Conservation (phyloP, 1,140 invertebrate genomes). For the Drosophila kepulauana region DNA sequence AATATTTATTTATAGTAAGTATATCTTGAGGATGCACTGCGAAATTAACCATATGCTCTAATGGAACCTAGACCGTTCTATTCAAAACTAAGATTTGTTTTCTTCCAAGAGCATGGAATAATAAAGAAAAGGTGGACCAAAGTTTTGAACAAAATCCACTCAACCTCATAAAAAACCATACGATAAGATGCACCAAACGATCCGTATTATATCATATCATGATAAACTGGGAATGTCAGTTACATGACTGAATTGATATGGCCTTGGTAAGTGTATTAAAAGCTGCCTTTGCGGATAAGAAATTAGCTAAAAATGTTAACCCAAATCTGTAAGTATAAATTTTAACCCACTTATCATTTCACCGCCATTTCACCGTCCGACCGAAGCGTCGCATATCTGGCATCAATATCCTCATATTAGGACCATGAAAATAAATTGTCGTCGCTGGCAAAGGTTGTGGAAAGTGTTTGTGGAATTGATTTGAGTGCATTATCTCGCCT, state of each 20-base stretch:
- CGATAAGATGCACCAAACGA: too few relatives aligned
- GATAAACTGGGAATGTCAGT: background rate
- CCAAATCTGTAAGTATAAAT: conserved; percentile 5
- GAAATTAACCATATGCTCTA: too few relatives aligned
- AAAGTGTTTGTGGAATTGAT: conserved; percentile 73
- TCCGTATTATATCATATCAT: too few relatives aligned
- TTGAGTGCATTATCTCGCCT: conserved; percentile 67
- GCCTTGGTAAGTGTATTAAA: conserved; percentile 10
- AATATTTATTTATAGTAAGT: conserved; percentile 11
- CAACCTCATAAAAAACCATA: too few relatives aligned
- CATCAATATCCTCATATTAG: conserved; percentile 27
- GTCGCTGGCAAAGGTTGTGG: conserved; percentile 56
- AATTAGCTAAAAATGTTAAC: conserved; percentile 49
- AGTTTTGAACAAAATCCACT: too few relatives aligned
- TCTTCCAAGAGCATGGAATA: too few relatives aligned
- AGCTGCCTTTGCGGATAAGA: conserved; percentile 6
- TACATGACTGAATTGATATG: background rate
- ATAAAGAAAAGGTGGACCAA: too few relatives aligned
- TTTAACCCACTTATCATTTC: conserved; percentile 14
- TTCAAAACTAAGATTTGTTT: too few relatives aligned
- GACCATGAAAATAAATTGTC: conserved; percentile 77
- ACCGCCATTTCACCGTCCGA: background rate
- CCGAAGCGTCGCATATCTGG: conserved; percentile 5
- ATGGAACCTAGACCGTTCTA: too few relatives aligned
- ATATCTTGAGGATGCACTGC: background rate